Base-by-base conservation (phyloP, 2,797 vertebrate species). In the Acanthopagrus latus region DNA sequence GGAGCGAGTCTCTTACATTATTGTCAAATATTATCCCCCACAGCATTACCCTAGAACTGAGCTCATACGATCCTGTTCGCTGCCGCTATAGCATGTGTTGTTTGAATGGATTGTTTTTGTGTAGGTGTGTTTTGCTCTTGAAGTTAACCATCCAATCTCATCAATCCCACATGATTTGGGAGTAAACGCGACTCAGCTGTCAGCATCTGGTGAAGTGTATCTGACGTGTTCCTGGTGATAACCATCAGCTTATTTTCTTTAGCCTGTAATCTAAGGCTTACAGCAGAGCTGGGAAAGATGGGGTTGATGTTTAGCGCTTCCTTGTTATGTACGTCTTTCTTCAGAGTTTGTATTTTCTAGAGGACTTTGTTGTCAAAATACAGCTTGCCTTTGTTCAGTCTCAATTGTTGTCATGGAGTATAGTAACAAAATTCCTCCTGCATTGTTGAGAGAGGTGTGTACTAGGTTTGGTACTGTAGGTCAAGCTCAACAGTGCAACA, bases 401-500 rank as follows among this genome's bases (percentile, higher is more conserved):
- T 69, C 48, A 47, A 71, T 82, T 92, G 89, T 91, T 85, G 76
- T 85, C 38, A 70, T 51, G 52, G 50, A 68, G 64, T 79, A 81
- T 13, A 59, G 63, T 59, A 89, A 81, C 70, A 78, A 76, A 84
- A 88, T 87, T 89, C 76, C 78, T 81, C 69, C 11, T n/a, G 80
- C 84, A 87, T 93, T 88, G 84, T 87, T 84, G 27, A 73, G 54
- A 65, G 20, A 80, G 83, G 80, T 23, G 79, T 77, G 67, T 54
- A 17, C 38, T 16, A 60, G 74, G 66, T 60, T 71, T 9, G 51
- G 55, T 51, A 18, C 44, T 62, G 5, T 38, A 62, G 55, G 41
- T 78, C 47, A 55, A 41, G 80, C 62, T 72, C 46, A 64, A 50
- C 57, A 58, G 27, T 57, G 27, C 17, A 25, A 57, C 46, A 21